phyloP scores from a whole-genome alignment of 2,888 invertebrate species.

The Diplazon laetatorius region DNA sequence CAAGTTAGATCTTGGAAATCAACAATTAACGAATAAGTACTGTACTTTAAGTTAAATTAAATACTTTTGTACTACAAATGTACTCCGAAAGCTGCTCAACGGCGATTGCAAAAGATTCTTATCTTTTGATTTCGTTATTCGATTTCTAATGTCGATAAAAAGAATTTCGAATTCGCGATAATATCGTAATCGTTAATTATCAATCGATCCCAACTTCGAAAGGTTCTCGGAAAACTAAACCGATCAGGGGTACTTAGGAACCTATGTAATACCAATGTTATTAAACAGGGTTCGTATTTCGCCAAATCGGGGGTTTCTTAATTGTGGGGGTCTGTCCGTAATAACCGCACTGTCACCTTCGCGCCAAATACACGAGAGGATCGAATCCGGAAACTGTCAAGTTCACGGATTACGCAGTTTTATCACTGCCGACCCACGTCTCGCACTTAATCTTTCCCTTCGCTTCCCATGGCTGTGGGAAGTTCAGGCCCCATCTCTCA shows the following conservation, averaged over 20 bases:
- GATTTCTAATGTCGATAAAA: neutral
- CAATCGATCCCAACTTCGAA: neutral
- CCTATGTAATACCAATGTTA: conserved; percentile 25
- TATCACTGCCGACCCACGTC: conserved; percentile 79
- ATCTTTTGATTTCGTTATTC: neutral
- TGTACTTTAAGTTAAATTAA: no score
- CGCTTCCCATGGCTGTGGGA: conserved; percentile 44
- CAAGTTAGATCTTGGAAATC: neutral
- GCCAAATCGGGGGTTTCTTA: conserved; percentile 78
- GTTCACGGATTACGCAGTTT: conserved; percentile 79
- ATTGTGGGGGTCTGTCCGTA: conserved; percentile 77
- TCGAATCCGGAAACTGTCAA: conserved; percentile 60
- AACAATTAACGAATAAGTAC: no score
- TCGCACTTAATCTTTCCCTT: conserved; percentile 77
- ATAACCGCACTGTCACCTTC: conserved; percentile 82
- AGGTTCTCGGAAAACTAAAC: neutral
- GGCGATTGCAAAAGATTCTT: no score
- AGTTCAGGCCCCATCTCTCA: conserved; percentile 50
- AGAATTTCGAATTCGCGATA: neutral
- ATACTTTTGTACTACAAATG: no score
- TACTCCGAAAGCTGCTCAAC: no score
- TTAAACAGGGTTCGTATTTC: conserved; percentile 21
- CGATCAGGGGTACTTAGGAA: conserved; percentile 19
- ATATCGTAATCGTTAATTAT: neutral
- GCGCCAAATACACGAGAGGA: conserved; percentile 56